A percentile compares a stretch with the other conserved stretches of the same genome.
Evolutionary conservation across 1,140 invertebrate species (phyloP).

Genomic region (Ooceraea biroi): DNA sequence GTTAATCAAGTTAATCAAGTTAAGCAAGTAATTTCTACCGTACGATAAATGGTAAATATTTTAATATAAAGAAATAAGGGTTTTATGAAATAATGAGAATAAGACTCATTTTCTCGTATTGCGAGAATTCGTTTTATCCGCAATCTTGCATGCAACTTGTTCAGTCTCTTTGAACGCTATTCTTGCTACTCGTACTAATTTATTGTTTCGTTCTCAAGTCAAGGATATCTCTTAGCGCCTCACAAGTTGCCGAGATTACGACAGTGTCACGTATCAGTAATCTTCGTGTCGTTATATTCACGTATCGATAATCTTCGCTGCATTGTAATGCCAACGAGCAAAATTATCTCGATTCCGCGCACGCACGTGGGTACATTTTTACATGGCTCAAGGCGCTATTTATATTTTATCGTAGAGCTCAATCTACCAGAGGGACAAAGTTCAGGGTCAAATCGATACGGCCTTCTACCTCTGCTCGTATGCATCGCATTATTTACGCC

Average conservation of each 20-base stretch:
- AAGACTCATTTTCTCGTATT: background rate
- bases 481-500: constrained; percentile 53
- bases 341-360: constrained; percentile 19
- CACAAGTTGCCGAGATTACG: background rate
- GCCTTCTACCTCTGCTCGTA: constrained; percentile 73
- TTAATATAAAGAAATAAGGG: background rate
- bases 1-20: background rate
- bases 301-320: background rate
- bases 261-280: background rate
- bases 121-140: background rate
- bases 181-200: too few species aligned
- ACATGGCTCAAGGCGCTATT: constrained; percentile 67
- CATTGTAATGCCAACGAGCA: background rate
- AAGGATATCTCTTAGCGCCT: background rate
- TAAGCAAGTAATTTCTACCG: too few species aligned
- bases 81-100: constrained; percentile 5
- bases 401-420: constrained; percentile 72
- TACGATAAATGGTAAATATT: too few species aligned
- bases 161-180: background rate
- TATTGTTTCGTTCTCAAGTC: background rate
- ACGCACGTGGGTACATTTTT: constrained; percentile 23
- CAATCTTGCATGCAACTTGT: background rate
- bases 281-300: background rate
- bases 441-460: constrained; percentile 86
- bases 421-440: constrained; percentile 78